Evolutionary conservation across 2,113 vertebrate genomes (phyloP), one percentile per base, ranked within the genome.

Genomic region (Cyphotilapia sp.): DNA sequence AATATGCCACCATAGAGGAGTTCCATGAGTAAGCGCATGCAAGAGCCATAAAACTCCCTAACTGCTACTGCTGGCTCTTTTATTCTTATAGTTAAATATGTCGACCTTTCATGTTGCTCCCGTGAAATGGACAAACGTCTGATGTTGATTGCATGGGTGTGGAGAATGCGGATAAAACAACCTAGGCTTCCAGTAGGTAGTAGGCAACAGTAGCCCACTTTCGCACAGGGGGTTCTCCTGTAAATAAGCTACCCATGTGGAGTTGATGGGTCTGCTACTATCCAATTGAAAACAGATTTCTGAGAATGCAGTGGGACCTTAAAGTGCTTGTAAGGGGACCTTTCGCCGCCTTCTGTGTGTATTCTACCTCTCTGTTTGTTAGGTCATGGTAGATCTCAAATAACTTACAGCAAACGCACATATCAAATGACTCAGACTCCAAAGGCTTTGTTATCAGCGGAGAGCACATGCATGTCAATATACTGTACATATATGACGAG

Each of bases 231-330:
- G 69, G 69, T 93, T 93, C 51, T 54, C n/a, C 92, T 93, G 92
- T 88, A 92, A 93, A 95, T 92, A 56, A 90, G 57, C 29, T 3
- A 76, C 84, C 89, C 89, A 89, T 92, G 85, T 92, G 89, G 83
- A 94, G 71, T 3, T 33, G 85, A 89, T 83, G 87, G 84, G 69
- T 76, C 82, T 45, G 16, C 17, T 74, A 47, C 80, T 81, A 24
- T 61, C 54, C 83, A 74, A 85, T 14, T 83, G 57, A 85, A 90
- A 90, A 82, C 88, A 88, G 82, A 85, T 74, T 81, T 59, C 33
- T 16, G 63, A 76, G 80, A 85, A 61, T 35, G 45, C n/a, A 74
- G 51, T 85, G 45, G 54, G 47, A 84, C 80, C 63, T 24, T n/a
- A 88, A 78, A 47, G 81, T 29, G 29, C 53, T 31, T 5, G 8